A percentile compares a stretch with the other conserved stretches of the same genome.
These are phyloP conservation scores for Stichodactyla mertensii DNA, from an alignment of 64 coral and sea anemone genomes.

Conservation along the genomic window DNA sequence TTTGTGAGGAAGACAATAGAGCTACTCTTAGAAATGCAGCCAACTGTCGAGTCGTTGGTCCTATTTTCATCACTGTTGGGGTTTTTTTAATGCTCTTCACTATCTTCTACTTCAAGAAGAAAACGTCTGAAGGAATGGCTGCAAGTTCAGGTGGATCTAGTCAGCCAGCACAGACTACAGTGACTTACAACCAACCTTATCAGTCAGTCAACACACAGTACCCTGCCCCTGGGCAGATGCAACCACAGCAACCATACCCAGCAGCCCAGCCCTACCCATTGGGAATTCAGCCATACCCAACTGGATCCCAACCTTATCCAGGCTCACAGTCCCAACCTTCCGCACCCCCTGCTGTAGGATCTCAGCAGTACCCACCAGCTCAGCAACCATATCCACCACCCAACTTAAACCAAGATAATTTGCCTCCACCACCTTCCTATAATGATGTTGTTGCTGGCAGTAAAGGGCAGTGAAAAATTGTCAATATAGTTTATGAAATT, in stretches of 20 bases:
- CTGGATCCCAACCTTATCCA: not conserved
- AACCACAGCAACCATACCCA: not conserved
- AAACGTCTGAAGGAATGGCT: not conserved
- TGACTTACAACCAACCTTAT: not conserved
- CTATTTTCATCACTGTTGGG: not conserved
- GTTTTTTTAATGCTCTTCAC: not conserved
- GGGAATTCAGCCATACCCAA: not conserved
- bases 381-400: not conserved
- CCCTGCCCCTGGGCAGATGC: not conserved
- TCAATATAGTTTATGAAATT: no score
- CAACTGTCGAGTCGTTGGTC: not conserved
- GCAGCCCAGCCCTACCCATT: not conserved
- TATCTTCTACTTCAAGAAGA: not conserved
- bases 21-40: not conserved
- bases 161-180: slow-evolving; percentile 1
- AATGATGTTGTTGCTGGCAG: not conserved
- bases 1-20: not conserved
- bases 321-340: not conserved
- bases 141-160: not conserved
- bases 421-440: not conserved
- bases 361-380: not conserved
- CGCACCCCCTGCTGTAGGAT: not conserved
- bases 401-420: not conserved
- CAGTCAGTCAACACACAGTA: not conserved
- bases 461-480: not conserved